Evolutionary conservation across 2,888 invertebrate species (phyloP).

Genomic region (Leptothorax acervorum): DNA sequence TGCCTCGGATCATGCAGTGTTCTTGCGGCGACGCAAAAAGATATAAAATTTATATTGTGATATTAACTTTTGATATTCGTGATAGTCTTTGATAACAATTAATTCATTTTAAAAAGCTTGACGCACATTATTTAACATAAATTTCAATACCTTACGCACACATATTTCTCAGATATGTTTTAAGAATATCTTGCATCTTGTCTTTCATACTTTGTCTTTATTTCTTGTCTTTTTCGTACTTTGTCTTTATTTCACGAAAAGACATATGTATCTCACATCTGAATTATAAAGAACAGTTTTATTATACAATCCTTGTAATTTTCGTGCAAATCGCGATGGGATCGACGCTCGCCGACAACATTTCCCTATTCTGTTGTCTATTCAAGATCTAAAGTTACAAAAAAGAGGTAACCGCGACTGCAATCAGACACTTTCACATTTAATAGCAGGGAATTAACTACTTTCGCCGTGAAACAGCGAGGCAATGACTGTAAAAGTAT

Average conservation of each 20-base stretch:
- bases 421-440: constrained; percentile 16
- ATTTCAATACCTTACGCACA: neutral
- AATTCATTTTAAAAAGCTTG: neutral
- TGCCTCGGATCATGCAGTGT: neutral
- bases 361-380: neutral
- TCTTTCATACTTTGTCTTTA: neutral
- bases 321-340: neutral
- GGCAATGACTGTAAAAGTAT: neutral
- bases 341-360: neutral
- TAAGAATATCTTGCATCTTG: neutral
- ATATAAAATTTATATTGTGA: neutral
- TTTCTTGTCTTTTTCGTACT: no score
- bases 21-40: neutral
- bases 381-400: neutral
- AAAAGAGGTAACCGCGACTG: neutral
- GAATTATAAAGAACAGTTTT: neutral
- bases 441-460: neutral
- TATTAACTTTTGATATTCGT: neutral
- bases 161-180: neutral
- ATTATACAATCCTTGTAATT: neutral
- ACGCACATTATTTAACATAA: neutral
- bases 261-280: neutral
- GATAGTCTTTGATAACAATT: no score
- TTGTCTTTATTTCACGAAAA: neutral
- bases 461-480: neutral